A percentile compares a stretch with the other conserved stretches of the same genome.
phyloP scores from a whole-genome alignment of 2,797 vertebrate genomes.

The Alfaro cultratus region DNA sequence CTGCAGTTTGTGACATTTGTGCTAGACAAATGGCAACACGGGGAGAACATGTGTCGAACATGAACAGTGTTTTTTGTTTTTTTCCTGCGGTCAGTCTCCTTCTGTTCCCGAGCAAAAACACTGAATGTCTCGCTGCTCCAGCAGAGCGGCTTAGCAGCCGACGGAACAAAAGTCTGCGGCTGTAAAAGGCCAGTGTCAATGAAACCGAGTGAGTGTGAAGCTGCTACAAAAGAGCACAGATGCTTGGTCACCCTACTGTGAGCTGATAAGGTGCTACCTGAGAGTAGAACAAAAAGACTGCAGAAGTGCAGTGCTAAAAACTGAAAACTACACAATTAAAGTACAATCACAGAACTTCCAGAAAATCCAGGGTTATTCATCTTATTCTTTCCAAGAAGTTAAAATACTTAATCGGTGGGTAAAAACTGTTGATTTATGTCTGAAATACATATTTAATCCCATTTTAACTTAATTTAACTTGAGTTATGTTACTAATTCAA shows the following conservation, averaged over 20 bases:
- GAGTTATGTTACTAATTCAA: background rate
- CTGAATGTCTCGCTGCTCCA: constrained; percentile 42
- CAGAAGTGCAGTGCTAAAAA: constrained; percentile 7
- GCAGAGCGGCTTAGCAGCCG: constrained; percentile 36
- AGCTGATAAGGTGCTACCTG: constrained; percentile 31
- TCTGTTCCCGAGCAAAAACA: constrained; percentile 36
- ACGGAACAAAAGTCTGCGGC: constrained; percentile 43
- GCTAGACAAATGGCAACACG: constrained; percentile 51
- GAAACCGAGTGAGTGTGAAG: constrained; percentile 42
- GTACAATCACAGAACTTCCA: background rate
- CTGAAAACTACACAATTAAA: background rate
- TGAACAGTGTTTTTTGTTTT: constrained; percentile 30
- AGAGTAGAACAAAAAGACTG: constrained; percentile 10
- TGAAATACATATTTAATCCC: background rate
- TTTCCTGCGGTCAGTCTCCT: constrained; percentile 37
- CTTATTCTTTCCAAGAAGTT: background rate
- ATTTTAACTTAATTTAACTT: background rate
- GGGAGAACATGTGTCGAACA: constrained; percentile 25
- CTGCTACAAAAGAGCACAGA: constrained; percentile 29
- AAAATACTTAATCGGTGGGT: background rate
- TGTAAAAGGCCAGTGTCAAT: constrained; percentile 49
- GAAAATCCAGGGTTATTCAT: background rate
- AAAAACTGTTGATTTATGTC: background rate
- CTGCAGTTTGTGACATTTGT: constrained; percentile 53
- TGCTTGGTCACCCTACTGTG: constrained; percentile 20